Percentiles rank a stretch among this genome's conserved stretches.
Conservation (phyloP, 2,113 vertebrate species). For the Chloropsis hardwickii region DNA sequence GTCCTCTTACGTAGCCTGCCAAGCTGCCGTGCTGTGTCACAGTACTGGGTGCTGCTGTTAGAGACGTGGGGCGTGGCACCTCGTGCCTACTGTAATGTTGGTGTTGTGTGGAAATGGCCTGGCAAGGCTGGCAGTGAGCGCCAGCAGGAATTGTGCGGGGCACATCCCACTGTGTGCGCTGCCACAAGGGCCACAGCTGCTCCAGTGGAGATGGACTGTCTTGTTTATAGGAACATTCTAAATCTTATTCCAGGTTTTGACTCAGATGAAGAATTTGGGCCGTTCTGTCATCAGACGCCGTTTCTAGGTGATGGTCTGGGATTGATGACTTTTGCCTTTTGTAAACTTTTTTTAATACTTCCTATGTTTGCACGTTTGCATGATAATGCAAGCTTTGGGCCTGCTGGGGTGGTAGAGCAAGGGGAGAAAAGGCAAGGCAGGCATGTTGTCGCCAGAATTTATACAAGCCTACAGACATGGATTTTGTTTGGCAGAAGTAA, state of each 20-base stretch:
- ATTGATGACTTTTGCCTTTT: slow-evolving; percentile 53
- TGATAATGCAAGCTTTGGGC: slow-evolving; percentile 55
- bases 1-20: neutral
- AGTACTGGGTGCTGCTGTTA: neutral
- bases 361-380: slow-evolving; percentile 80
- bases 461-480: neutral
- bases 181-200: slow-evolving; percentile 57
- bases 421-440: slow-evolving; percentile 48
- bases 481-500: slow-evolving; percentile 36
- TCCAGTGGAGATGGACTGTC: slow-evolving; percentile 1
- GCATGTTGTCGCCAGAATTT: slow-evolving; percentile 49
- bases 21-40: neutral
- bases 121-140: slow-evolving; percentile 31
- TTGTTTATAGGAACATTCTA: slow-evolving; percentile 75
- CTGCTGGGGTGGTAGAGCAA: slow-evolving; percentile 16
- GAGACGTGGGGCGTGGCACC: fast-evolving
- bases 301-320: slow-evolving; percentile 78
- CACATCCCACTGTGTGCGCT: slow-evolving; percentile 20
- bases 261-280: slow-evolving; percentile 78
- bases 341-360: slow-evolving; percentile 52
- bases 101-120: slow-evolving; percentile 1
- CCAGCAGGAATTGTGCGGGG: slow-evolving; percentile 15
- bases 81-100: fast-evolving
- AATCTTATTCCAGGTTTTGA: slow-evolving; percentile 84
- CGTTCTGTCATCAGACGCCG: slow-evolving; percentile 73